Conservation (phyloP, 37 sponge, comb jelly and placozoan genomes). For the Theonella swinhoei region DNA sequence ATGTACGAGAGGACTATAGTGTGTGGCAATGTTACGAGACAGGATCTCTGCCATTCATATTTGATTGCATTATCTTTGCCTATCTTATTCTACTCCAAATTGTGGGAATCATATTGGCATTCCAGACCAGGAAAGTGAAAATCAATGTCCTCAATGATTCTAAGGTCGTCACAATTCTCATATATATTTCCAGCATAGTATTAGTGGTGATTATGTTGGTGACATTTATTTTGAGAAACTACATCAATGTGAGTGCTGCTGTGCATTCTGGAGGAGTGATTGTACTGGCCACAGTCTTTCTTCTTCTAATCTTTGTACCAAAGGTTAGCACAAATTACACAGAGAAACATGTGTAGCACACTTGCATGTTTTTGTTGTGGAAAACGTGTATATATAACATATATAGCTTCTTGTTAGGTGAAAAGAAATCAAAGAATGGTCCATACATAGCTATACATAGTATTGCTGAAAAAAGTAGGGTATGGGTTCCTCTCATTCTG, state of each 20-base stretch:
- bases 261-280: constrained; percentile 3
- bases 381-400: no score
- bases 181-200: constrained; percentile 43
- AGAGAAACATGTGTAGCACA: no score
- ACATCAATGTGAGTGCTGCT: constrained; percentile 17
- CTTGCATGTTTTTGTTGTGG: no score
- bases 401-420: no score
- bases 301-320: constrained; percentile 33
- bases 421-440: no score
- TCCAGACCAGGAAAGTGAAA: constrained; percentile 43
- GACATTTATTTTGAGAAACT: constrained; percentile 1
- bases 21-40: no score
- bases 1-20: no score
- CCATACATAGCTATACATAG: no score
- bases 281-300: constrained; percentile 8
- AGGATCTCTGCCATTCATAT: no score
- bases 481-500: no score
- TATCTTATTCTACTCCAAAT: constrained; percentile 34
- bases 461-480: no score
- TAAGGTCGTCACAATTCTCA: constrained; percentile 38
- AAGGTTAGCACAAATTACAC: no score
- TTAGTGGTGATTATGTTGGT: constrained; percentile 10
- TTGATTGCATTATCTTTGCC: background rate
- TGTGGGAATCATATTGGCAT: constrained; percentile 18
- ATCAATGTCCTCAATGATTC: constrained; percentile 56